A percentile compares a stretch with the other conserved stretches of the same genome.
These are phyloP conservation scores for Neostethus bicornis DNA, from an alignment of 2,797 vertebrate species.

Conservation along the genomic window DNA sequence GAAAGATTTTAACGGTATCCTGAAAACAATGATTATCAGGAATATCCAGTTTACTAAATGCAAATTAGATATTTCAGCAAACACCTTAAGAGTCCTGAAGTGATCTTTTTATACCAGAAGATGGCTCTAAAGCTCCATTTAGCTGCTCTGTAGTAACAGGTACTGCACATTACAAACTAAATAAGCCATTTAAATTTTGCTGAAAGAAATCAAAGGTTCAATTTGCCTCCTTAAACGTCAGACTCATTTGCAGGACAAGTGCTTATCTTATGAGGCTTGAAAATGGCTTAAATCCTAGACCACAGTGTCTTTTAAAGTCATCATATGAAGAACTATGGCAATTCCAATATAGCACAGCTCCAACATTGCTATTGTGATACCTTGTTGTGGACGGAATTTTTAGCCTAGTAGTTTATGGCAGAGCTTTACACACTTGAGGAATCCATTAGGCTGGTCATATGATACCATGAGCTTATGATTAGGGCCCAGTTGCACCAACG, in stretches of 20 bases:
- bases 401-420: no score
- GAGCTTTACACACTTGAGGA: neutral
- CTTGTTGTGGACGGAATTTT: no score
- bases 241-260: neutral
- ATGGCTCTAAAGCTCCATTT: slow-evolving; percentile 4
- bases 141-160: neutral
- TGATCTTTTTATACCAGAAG: slow-evolving; percentile 11
- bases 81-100: neutral
- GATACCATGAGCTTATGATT: neutral
- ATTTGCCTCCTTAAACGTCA: neutral
- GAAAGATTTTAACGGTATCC: no score
- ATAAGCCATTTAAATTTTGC: neutral
- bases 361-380: no score
- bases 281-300: neutral
- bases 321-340: neutral
- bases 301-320: neutral
- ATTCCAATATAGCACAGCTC: neutral
- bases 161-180: neutral
- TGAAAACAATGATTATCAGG: no score
- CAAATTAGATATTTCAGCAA: neutral
- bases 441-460: neutral
- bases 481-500: neutral
- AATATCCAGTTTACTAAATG: no score
- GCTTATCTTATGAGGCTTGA: neutral
- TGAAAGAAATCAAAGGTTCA: neutral